Percentiles rank a stretch among this genome's conserved stretches.
Evolutionary conservation across 2,113 vertebrate genomes (phyloP).

Genomic region (rat (Rattus norvegicus)): GRCr8 NC_086027.1:888501-889000

Average conservation of each 20-base stretch:
- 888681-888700: neutral
- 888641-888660: neutral
- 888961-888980: neutral
- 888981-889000: neutral
- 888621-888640: neutral
- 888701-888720: neutral
- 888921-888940: neutral
- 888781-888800: neutral
- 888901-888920: neutral
- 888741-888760: neutral
- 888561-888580: neutral
- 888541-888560: neutral
- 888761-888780: neutral
- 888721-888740: neutral
- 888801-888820: neutral
- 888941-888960: neutral
- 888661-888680: neutral
- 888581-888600: neutral
- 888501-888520: no score
- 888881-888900: neutral
- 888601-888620: neutral
- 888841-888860: conserved; percentile 24
- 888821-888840: neutral
- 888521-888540: neutral
- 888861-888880: neutral